A percentile compares a stretch with the other conserved stretches of the same genome.
These are phyloP conservation scores for Geophilus truncorum DNA, from an alignment of 2,888 invertebrate genomes.

Conservation along the genomic window DNA sequence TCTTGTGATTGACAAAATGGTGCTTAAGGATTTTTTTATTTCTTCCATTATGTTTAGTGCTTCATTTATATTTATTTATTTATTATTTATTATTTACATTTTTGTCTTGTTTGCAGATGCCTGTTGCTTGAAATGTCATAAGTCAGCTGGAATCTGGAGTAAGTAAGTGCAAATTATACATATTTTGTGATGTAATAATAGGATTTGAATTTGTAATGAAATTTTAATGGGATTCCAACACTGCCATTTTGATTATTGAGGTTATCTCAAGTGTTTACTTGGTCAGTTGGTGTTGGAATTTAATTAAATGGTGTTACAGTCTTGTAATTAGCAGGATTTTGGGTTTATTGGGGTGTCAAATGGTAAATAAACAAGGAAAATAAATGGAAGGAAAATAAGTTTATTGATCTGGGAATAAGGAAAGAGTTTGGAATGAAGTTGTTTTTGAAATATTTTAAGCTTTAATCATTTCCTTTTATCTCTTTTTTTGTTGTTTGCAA, in stretches of 20 bases:
- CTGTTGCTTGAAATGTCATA: conserved; percentile 13
- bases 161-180: background rate
- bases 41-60: background rate
- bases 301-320: too few species aligned
- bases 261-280: too few species aligned
- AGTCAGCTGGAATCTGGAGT: background rate
- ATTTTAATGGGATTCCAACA: too few species aligned
- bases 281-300: too few species aligned
- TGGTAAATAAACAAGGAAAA: too few species aligned
- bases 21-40: background rate
- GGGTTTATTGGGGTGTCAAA: too few species aligned
- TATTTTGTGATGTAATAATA: background rate
- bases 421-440: background rate
- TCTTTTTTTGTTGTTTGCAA: too few species aligned
- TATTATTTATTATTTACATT: background rate
- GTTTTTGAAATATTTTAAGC: background rate
- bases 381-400: background rate
- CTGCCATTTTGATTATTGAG: too few species aligned
- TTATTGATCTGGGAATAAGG: background rate
- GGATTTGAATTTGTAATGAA: too few species aligned
- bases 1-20: background rate
- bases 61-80: background rate
- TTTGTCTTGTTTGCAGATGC: background rate
- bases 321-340: too few species aligned
- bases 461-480: too few species aligned